phyloP scores from a whole-genome alignment of 2,797 vertebrate species.

The Gouania willdenowi region DNA sequence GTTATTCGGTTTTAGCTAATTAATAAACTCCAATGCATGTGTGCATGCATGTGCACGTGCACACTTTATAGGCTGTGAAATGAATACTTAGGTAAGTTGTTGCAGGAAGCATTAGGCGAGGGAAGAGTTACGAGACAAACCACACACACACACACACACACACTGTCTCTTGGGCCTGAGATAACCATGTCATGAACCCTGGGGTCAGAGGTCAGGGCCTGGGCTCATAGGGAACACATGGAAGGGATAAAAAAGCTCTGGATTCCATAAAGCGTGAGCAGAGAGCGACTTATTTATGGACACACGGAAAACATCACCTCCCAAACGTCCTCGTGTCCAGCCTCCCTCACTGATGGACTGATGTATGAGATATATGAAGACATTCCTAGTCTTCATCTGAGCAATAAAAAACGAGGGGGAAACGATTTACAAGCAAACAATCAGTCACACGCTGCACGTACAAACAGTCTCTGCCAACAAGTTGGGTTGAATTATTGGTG shows the following conservation, averaged over 20 bases:
- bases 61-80: constrained; percentile 65
- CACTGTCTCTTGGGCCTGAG: constrained; percentile 49
- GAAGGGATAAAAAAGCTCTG: constrained; percentile 75
- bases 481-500: no score
- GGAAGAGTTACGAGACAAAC: constrained; percentile 54
- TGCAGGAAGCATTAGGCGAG: constrained; percentile 1
- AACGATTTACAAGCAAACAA: no score
- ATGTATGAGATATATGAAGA: no score
- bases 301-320: constrained; percentile 53
- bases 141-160: constrained; percentile 7
- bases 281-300: constrained; percentile 64
- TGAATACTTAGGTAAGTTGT: constrained; percentile 48
- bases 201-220: constrained; percentile 58
- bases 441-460: no score
- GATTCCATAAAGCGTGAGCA: constrained; percentile 71
- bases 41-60: constrained; percentile 8
- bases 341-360: no score
- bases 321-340: constrained; percentile 19
- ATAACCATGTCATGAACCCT: constrained; percentile 64
- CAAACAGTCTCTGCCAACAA: no score
- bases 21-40: no score
- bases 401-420: no score
- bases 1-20: no score
- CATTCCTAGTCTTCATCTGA: no score
- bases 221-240: constrained; percentile 73